Evolutionary conservation across 92 coral and sea anemone species (phyloP), one percentile per base, ranked within the genome.

Genomic region (Porites evermanni): DNA sequence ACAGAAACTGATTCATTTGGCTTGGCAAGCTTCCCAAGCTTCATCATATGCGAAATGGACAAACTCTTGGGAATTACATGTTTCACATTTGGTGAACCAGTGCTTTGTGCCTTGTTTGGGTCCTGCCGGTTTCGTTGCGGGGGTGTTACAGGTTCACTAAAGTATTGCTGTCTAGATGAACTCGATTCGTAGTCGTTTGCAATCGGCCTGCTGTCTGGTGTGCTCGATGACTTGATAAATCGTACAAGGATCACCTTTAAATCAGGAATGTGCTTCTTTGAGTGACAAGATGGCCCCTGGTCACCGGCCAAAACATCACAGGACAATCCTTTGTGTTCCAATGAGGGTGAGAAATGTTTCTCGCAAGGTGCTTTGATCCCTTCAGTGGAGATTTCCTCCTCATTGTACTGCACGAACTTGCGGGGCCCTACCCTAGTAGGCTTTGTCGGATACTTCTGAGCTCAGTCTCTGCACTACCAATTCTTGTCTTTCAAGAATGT

Each of bases 261-360:
- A 58, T 74, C 73, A 23, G 61, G 64, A 68, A 83, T 47, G 26
- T 83, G 87, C 80, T 71, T 71, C 80, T 73, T 71, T 50, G 79
- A 12, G 65, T 71, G 26, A 60, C 87, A 83, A 12, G 87, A 84
- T 64, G 73, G 89, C 21, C 89, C 89, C 51, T 70, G 89, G 75
- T 86, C 89, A 24, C 89, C 84, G 19, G 79, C 89, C 68, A 86
- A 70, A 58, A 86, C 65, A 74, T 86, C 83, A 67, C 68, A 60
- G 29, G 65, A 78, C 77, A 66, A 60, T 59, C 79, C 54, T 21
- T 70, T 72, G 56, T 64, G 53, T 50, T 70, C 83, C 38, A 85
- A 71, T 21, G 51, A 63, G 50, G 68, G 56, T 63, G 78, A 69
- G 70, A 74, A 86, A 78, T 86, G 89, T 70, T 86, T 78, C 19